Conservation (phyloP, 2,888 invertebrate genomes). For the Drosophila sordidapex region DNA sequence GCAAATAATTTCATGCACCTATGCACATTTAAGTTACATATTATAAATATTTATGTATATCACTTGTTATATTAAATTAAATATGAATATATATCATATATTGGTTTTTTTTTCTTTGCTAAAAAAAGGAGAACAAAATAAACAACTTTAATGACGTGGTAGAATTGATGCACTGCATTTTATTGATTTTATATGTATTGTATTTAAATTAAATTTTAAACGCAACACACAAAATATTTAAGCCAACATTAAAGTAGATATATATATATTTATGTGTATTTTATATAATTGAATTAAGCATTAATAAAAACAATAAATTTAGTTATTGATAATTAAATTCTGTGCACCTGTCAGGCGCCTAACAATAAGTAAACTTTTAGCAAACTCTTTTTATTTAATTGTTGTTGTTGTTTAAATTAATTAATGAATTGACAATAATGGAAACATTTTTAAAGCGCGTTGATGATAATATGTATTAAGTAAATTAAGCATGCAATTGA, state of each 20-base stretch:
- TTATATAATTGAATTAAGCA: constrained; percentile 68
- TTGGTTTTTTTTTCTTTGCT: constrained; percentile 13
- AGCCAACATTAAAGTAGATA: constrained; percentile 71
- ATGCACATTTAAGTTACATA: constrained; percentile 44
- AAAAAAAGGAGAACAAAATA: constrained; percentile 29
- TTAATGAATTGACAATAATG: constrained; percentile 70
- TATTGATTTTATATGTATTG: constrained; percentile 57
- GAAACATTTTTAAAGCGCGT: constrained; percentile 71
- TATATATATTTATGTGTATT: constrained; percentile 45
- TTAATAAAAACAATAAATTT: constrained; percentile 75
- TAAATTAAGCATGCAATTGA: constrained; percentile 34
- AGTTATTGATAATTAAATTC: constrained; percentile 68
- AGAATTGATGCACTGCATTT: constrained; percentile 68
- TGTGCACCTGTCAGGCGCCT: constrained; percentile 58
- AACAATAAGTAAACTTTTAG: constrained; percentile 65
- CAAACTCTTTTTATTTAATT: constrained; percentile 48
- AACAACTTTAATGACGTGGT: constrained; percentile 60
- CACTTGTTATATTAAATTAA: constrained; percentile 58
- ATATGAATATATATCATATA: constrained; percentile 8
- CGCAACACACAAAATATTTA: constrained; percentile 74
- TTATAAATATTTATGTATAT: constrained; percentile 54
- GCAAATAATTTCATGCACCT: constrained; percentile 45
- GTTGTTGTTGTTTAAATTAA: constrained; percentile 45
- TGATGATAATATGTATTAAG: constrained; percentile 49
- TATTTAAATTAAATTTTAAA: constrained; percentile 75